These are phyloP conservation scores for Apeira syringaria DNA, from an alignment of 2,888 invertebrate genomes.

Conservation along the genomic window DNA sequence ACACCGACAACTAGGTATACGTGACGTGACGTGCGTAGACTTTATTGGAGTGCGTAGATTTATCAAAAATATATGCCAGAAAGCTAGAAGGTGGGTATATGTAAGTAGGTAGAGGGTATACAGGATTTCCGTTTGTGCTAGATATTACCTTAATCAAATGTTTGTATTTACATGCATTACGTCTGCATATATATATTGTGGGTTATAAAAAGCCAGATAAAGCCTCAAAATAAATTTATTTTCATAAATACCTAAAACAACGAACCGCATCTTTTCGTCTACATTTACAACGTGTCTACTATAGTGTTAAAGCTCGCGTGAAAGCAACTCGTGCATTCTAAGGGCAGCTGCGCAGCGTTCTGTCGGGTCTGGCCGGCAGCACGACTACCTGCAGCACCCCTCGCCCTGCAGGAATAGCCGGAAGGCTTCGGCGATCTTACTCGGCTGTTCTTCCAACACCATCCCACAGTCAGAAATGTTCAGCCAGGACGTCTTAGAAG, in stretches of 20 bases:
- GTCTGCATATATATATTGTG: background rate
- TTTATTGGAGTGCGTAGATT: background rate
- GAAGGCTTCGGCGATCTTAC: conserved; percentile 98
- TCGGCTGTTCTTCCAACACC: conserved; percentile 99
- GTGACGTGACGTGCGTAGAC: background rate
- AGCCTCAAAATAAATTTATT: conserved; percentile 78
- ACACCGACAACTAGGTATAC: background rate
- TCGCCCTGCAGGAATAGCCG: conserved; percentile 98
- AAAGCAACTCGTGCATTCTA: conserved; percentile 76
- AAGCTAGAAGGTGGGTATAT: too few species aligned
- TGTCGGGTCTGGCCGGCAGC: conserved; percentile 37
- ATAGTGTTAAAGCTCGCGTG: conserved; percentile 80
- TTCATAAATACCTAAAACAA: conserved; percentile 72
- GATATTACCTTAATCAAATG: too few species aligned
- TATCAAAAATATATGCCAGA: too few species aligned
- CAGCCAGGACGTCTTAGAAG: conserved; percentile 98
- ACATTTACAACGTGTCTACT: conserved; percentile 73
- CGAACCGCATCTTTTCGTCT: conserved; percentile 69
- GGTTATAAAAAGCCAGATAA: conserved; percentile 40
- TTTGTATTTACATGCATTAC: background rate
- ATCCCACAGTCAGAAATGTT: conserved; percentile 99
- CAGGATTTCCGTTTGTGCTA: too few species aligned
- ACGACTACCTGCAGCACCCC: conserved; percentile 93
- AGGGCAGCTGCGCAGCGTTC: conserved; percentile 61
- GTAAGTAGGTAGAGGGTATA: too few species aligned